phyloP scores from a whole-genome alignment of 2,113 vertebrate genomes.

The Neotoma lepida region DNA sequence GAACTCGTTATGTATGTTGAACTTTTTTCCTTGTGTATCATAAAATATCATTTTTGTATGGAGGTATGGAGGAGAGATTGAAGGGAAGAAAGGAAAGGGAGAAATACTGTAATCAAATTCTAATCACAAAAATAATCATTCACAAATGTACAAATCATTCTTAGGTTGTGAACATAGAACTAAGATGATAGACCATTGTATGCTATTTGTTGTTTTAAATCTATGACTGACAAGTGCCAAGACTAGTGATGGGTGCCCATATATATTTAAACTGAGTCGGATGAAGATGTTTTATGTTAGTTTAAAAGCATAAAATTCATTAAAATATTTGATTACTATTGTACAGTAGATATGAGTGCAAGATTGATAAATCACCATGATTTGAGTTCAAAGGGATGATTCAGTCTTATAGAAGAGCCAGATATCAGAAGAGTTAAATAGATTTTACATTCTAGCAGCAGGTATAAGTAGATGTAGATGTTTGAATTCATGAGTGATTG shows the following conservation, averaged over 20 bases:
- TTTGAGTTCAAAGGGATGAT: neutral
- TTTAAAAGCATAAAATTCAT: neutral
- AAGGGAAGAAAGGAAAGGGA: neutral
- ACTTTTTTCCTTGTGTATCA: neutral
- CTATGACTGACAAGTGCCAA: neutral
- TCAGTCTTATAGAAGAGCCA: neutral
- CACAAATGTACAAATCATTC: neutral
- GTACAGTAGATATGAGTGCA: neutral
- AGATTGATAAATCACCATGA: neutral
- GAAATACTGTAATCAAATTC: neutral
- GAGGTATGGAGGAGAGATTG: neutral
- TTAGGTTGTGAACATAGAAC: neutral
- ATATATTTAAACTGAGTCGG: neutral
- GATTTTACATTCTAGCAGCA: neutral
- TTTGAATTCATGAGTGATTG: slow-evolving; percentile 23
- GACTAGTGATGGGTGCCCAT: neutral
- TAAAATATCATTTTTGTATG: neutral
- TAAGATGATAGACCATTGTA: neutral
- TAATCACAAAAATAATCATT: neutral
- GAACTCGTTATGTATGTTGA: neutral
- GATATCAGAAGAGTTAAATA: neutral
- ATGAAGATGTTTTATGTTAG: neutral
- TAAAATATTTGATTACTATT: slow-evolving; percentile 31
- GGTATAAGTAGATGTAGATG: neutral
- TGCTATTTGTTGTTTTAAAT: neutral